Evolutionary conservation across 2,888 invertebrate genomes (phyloP).

Genomic region (Orthosia gracilis): DNA sequence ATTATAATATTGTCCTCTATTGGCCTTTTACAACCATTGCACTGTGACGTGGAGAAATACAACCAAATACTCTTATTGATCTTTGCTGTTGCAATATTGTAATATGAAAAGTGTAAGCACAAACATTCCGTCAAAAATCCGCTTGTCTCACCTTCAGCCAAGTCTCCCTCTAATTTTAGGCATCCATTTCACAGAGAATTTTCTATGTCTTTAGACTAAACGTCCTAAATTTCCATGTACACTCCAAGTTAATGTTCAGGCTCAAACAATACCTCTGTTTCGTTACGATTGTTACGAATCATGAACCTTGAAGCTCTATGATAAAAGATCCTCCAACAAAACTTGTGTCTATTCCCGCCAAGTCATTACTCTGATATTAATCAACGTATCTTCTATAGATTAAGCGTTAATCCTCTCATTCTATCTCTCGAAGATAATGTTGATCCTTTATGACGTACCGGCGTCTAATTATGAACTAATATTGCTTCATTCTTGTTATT

Average conservation of each 20-base stretch:
- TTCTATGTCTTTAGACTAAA: no score
- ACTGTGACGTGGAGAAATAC: not conserved
- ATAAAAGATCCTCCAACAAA: conserved; percentile 5
- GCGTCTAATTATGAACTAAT: conserved; percentile 50
- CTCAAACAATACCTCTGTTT: conserved; percentile 20
- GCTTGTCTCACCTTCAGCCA: not conserved
- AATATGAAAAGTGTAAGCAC: no score
- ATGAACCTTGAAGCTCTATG: conserved; percentile 12
- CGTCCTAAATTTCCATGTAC: not conserved
- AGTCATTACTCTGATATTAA: conserved; percentile 54
- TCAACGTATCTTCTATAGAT: conserved; percentile 42
- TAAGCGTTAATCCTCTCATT: conserved; percentile 38
- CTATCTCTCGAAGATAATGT: conserved; percentile 39
- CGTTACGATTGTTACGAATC: conserved; percentile 30
- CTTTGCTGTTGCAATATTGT: no score
- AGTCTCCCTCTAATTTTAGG: not conserved
- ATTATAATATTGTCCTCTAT: no score
- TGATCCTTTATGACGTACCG: conserved; percentile 43
- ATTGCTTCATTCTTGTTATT: conserved; percentile 25
- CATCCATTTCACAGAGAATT: not conserved
- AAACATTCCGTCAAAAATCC: not conserved
- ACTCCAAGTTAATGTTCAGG: not conserved
- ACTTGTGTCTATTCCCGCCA: no score
- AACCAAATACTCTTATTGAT: not conserved
- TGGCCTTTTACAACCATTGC: not conserved